Percentiles rank a stretch among this genome's conserved stretches.
Evolutionary conservation across 1,140 invertebrate genomes (phyloP).

Genomic region (Drosophila miranda): DNA sequence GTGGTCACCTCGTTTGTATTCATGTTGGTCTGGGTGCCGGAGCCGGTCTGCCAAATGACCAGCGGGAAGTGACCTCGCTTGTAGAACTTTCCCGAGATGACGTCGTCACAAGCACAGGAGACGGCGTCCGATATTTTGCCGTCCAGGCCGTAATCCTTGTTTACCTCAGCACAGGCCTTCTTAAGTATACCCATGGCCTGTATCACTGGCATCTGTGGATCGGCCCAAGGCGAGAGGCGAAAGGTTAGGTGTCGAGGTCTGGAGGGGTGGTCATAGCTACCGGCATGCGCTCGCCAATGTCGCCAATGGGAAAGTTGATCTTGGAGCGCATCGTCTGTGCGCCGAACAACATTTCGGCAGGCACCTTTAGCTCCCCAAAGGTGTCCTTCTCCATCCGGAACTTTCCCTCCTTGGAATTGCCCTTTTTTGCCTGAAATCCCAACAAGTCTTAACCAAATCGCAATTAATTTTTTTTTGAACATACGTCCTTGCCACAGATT

Average conservation of each 20-base stretch:
- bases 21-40: conserved; percentile 99
- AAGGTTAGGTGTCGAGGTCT: no score
- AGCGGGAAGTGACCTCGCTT: conserved; percentile 96
- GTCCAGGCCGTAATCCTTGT: conserved; percentile 97
- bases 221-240: neutral
- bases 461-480: neutral
- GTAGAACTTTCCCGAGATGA: conserved; percentile 96
- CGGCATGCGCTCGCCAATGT: conserved; percentile 94
- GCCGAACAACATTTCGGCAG: conserved; percentile 96
- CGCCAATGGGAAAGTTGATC: conserved; percentile 99
- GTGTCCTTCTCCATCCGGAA: conserved; percentile 93
- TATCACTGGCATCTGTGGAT: conserved; percentile 90
- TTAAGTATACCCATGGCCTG: conserved; percentile 98
- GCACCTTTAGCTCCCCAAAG: conserved; percentile 97
- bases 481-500: conserved; percentile 2
- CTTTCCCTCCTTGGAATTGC: conserved; percentile 19
- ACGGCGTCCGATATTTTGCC: conserved; percentile 94
- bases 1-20: conserved; percentile 96
- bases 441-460: neutral
- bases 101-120: conserved; percentile 95
- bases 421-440: neutral
- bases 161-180: conserved; percentile 97
- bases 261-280: conserved; percentile 83
- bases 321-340: conserved; percentile 97
- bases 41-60: conserved; percentile 99